Percentiles rank a stretch among this genome's conserved stretches.
Conservation (phyloP, 2,797 vertebrate species). For the Oryzias sinensis region DNA sequence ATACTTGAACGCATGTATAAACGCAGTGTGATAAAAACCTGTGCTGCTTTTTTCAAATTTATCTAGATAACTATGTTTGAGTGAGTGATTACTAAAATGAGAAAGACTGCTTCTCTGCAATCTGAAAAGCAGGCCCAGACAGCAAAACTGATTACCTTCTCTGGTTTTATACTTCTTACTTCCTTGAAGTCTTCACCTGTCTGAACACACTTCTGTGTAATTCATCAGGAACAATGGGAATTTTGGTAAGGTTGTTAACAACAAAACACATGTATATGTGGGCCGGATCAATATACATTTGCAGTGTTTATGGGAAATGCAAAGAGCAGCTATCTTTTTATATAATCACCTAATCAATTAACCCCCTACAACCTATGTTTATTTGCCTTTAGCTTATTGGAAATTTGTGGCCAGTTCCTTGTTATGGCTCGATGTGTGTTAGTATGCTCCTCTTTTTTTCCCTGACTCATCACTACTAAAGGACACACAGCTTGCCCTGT, state of each 20-base stretch:
- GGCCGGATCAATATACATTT: background rate
- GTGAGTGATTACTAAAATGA: constrained; percentile 5
- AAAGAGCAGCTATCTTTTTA: background rate
- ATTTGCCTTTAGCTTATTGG: background rate
- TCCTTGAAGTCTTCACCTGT: constrained; percentile 36
- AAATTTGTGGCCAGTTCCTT: background rate
- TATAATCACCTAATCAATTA: background rate
- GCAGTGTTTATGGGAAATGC: background rate
- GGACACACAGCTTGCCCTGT: constrained; percentile 47
- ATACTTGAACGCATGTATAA: background rate
- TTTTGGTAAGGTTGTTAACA: constrained; percentile 16
- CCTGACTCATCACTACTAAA: constrained; percentile 60
- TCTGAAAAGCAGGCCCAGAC: constrained; percentile 12
- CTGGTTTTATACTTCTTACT: constrained; percentile 12
- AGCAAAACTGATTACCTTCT: constrained; percentile 45
- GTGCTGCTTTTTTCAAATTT: background rate
- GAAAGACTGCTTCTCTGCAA: constrained; percentile 5
- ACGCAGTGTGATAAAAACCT: constrained; percentile 2
- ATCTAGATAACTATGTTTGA: background rate
- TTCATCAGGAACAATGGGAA: constrained; percentile 57
- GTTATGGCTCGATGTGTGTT: constrained; percentile 23
- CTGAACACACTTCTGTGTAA: constrained; percentile 54
- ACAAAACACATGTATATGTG: background rate
- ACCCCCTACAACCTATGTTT: background rate
- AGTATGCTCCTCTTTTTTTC: constrained; percentile 19